Evolutionary conservation across 2,888 invertebrate species (phyloP).

Genomic region (Stenolophus ochropezus): DNA sequence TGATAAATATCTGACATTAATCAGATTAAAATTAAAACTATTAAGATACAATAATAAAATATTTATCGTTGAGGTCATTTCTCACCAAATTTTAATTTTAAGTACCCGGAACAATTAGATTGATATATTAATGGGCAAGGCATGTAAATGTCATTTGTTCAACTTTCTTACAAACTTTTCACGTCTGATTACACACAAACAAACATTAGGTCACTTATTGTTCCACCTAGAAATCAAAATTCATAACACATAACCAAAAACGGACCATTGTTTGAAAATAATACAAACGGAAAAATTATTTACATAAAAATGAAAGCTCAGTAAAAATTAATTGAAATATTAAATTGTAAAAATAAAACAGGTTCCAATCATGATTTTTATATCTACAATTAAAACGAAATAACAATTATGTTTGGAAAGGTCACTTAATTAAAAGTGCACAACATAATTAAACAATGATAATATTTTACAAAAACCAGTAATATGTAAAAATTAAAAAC

Average conservation of each 20-base stretch:
- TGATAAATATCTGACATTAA: too few relatives aligned
- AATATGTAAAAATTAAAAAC: neutral
- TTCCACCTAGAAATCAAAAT: conserved; percentile 5
- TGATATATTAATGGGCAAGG: neutral
- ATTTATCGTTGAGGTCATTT: conserved; percentile 1
- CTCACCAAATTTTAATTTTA: neutral
- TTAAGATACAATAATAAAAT: neutral
- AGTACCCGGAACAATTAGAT: conserved; percentile 8
- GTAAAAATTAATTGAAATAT: neutral
- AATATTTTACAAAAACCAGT: neutral
- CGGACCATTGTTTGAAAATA: neutral
- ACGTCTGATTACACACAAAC: neutral
- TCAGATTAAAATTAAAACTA: too few relatives aligned
- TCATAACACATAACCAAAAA: neutral
- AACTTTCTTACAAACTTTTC: neutral
- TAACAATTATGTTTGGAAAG: neutral
- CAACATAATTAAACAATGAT: neutral
- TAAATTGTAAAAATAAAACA: neutral
- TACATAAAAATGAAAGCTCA: neutral
- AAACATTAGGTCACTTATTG: conserved; percentile 2
- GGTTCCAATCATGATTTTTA: neutral
- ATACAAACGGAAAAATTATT: neutral
- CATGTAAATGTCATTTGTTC: neutral
- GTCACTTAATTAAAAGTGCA: neutral
- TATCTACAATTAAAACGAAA: neutral